phyloP scores from a whole-genome alignment of 2,797 vertebrate species.

The Gila robusta region DNA sequence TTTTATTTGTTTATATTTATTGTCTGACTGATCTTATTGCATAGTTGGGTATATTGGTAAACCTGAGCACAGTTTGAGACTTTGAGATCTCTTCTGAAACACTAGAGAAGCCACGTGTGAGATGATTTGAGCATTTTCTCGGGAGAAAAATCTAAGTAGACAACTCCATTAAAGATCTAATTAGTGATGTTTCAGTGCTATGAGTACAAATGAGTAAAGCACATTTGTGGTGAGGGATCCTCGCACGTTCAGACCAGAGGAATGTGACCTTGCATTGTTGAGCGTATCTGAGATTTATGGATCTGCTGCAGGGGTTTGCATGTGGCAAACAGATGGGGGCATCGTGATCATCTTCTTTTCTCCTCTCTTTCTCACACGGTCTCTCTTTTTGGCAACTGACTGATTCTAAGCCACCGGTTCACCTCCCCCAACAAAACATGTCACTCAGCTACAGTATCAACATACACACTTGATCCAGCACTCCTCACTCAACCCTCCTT shows the following conservation, averaged over 20 bases:
- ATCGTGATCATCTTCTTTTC: conserved; percentile 70
- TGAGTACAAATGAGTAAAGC: conserved; percentile 48
- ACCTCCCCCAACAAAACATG: conserved; percentile 48
- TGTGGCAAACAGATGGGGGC: conserved; percentile 86
- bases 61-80: background rate
- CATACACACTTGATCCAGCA: conserved; percentile 46
- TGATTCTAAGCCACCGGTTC: conserved; percentile 44
- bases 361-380: conserved; percentile 56
- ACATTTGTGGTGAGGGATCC: conserved; percentile 70
- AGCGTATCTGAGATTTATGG: conserved; percentile 82
- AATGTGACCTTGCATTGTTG: conserved; percentile 80
- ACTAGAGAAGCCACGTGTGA: background rate
- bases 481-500: conserved; percentile 50
- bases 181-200: background rate
- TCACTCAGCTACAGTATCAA: conserved; percentile 31
- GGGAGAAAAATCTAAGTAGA: conserved; percentile 12
- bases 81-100: background rate
- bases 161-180: background rate
- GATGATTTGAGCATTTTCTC: background rate
- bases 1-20: background rate
- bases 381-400: conserved; percentile 47
- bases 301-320: conserved; percentile 81
- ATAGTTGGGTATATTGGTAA: background rate
- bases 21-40: background rate
- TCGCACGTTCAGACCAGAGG: conserved; percentile 73